A percentile compares a stretch with the other conserved stretches of the same genome.
phyloP scores from a whole-genome alignment of 2,113 vertebrate genomes.

The Picathartes gymnocephalus region DNA sequence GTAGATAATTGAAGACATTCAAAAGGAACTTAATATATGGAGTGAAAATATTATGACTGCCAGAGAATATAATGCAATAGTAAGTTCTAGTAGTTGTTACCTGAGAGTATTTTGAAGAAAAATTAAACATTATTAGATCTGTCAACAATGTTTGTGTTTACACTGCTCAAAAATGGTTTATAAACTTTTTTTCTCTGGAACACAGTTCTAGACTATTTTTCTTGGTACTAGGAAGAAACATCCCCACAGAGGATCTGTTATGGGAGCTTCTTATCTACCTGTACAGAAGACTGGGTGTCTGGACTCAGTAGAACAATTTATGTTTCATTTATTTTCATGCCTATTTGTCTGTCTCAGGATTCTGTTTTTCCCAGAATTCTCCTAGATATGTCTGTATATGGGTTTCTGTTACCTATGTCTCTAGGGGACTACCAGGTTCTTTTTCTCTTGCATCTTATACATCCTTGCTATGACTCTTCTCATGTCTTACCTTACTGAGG shows the following conservation, averaged over 20 bases:
- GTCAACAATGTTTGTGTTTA: not conserved
- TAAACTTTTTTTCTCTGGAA: not conserved
- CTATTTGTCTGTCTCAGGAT: not conserved
- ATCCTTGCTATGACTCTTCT: not conserved
- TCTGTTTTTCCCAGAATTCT: not conserved
- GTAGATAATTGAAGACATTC: not conserved
- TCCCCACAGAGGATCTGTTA: not conserved
- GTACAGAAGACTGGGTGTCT: not conserved
- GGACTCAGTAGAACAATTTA: not conserved
- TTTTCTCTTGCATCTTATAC: not conserved
- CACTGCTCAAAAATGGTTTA: not conserved
- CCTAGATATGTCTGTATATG: not conserved
- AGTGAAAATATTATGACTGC: not conserved
- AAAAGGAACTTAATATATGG: not conserved
- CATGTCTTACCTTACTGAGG: not conserved
- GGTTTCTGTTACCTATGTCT: not conserved
- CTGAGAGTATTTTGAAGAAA: not conserved
- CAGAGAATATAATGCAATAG: not conserved
- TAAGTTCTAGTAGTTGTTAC: not conserved
- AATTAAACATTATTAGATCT: not conserved
- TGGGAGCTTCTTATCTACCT: not conserved
- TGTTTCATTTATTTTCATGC: not conserved
- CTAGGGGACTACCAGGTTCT: not conserved
- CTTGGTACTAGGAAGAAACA: not conserved
- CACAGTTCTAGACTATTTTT: not conserved